phyloP scores from a whole-genome alignment of 2,888 invertebrate species.

The Pollenia labialis region DNA sequence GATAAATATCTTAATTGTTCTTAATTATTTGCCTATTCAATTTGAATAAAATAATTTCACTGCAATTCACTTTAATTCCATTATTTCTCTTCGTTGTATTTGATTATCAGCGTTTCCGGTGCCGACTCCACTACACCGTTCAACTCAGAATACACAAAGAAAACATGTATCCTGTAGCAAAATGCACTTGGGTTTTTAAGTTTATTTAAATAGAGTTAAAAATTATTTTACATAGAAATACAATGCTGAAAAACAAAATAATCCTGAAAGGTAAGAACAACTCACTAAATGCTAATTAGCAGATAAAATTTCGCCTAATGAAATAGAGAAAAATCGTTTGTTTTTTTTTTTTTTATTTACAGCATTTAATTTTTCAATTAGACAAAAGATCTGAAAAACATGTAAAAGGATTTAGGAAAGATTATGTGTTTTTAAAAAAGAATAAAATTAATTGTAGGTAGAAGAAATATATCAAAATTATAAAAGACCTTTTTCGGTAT shows the following conservation, averaged over 20 bases:
- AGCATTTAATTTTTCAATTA: conserved; percentile 18
- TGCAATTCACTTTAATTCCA: conserved; percentile 67
- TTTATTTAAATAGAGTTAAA: conserved; percentile 54
- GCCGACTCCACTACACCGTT: not conserved
- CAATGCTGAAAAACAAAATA: conserved; percentile 28
- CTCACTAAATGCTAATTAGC: conserved; percentile 71
- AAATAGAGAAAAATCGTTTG: not conserved
- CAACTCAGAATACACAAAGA: conserved; percentile 4
- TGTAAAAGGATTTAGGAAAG: conserved; percentile 15
- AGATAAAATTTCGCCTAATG: conserved; percentile 36
- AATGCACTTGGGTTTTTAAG: conserved; percentile 15
- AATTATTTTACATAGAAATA: conserved; percentile 29
- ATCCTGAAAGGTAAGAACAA: conserved; percentile 37
- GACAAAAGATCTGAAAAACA: not conserved
- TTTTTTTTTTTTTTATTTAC: not conserved
- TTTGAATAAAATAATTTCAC: conserved; percentile 61
- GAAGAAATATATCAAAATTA: too few relatives aligned
- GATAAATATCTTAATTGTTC: conserved; percentile 71
- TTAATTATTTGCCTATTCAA: conserved; percentile 71
- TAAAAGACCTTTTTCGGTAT: too few relatives aligned
- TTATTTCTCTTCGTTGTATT: conserved; percentile 57
- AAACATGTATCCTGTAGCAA: not conserved
- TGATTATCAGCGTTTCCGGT: conserved; percentile 60
- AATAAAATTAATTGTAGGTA: conserved; percentile 2
- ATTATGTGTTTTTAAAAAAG: not conserved